Base-by-base conservation (phyloP, 2,797 vertebrate species). In the Sphenopsis melanotis region DNA sequence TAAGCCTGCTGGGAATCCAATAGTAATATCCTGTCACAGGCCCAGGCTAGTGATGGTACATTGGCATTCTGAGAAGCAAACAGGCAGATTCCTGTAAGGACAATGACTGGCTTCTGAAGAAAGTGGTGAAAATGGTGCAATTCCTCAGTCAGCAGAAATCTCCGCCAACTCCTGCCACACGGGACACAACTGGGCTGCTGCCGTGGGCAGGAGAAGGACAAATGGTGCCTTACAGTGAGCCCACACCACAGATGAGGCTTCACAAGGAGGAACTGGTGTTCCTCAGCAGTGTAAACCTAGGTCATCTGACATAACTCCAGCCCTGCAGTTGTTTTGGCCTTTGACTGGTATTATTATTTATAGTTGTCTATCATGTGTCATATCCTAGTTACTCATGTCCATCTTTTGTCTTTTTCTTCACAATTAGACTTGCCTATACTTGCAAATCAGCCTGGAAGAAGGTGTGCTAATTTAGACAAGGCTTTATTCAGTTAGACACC, bases 101-200 rank as follows among this genome's bases (percentile, higher is more conserved):
- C 44, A 75, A 49, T 15, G 14, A 50, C 19, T 17, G 27, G 26
- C 37, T 84, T 85, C 57, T n/a, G 27, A n/a, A 63, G n/a, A 9
- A 81, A 65, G 8, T 20, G 24, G 12, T 21, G 63, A 82, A 59
- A 90, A 52, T 10, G 4, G 3, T 72, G 65, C 1, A 1, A 34
- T 87, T 87, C 41, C 64, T 20, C 1, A 59, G 37, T 49, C 66
- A 74, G 64, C 63, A 92, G 34, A 87, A 44, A 26, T 13, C 64
- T 18, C 52, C 9, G 1, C 57, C 52, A 49, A 2, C 23, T 81
- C 39, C 29, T 1, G 9, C 21, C 22, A 1, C 1, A 1, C 1
- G 12, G 50, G 17, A 11, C 77, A 44, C 10, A 14, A 11, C 49
- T 5, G 39, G 12, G 23, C 29, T 32, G 23, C 42, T 59, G 24